A percentile compares a stretch with the other conserved stretches of the same genome.
Evolutionary conservation across 2,888 invertebrate species (phyloP).

Genomic region (Thera britannica): DNA sequence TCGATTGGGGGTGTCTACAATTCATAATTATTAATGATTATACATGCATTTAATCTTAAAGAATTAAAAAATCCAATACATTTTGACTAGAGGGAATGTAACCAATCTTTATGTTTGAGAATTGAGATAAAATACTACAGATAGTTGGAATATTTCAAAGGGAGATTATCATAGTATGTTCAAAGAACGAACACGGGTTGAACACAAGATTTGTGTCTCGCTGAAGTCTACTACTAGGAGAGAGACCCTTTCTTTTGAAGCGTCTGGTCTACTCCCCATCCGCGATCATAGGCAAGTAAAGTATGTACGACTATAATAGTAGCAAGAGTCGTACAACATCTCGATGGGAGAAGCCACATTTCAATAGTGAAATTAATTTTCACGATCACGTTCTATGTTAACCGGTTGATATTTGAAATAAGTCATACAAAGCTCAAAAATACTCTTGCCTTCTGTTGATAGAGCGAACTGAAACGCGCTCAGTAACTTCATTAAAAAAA

Average conservation of each 20-base stretch:
- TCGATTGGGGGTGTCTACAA: slow-evolving; percentile 10
- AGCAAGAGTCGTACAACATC: slow-evolving; percentile 1
- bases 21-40: background rate
- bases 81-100: slow-evolving; percentile 17
- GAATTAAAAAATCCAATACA: slow-evolving; percentile 13
- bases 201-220: slow-evolving; percentile 1
- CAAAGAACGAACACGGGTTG: background rate
- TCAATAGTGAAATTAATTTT: background rate
- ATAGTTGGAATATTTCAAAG: slow-evolving; percentile 12
- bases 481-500: background rate
- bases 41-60: background rate
- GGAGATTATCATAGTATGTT: slow-evolving; percentile 6
- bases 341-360: background rate
- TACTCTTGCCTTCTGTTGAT: slow-evolving; percentile 3
- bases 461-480: background rate
- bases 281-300: background rate
- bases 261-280: slow-evolving; percentile 15
- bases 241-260: background rate
- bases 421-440: background rate
- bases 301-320: slow-evolving; percentile 3
- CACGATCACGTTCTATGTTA: slow-evolving; percentile 10
- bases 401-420: background rate
- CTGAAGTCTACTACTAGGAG: background rate
- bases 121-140: background rate
- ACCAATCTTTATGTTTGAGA: slow-evolving; percentile 10